These are phyloP conservation scores for Tyria jacobaeae DNA, from an alignment of 2,888 invertebrate species.

Conservation along the genomic window DNA sequence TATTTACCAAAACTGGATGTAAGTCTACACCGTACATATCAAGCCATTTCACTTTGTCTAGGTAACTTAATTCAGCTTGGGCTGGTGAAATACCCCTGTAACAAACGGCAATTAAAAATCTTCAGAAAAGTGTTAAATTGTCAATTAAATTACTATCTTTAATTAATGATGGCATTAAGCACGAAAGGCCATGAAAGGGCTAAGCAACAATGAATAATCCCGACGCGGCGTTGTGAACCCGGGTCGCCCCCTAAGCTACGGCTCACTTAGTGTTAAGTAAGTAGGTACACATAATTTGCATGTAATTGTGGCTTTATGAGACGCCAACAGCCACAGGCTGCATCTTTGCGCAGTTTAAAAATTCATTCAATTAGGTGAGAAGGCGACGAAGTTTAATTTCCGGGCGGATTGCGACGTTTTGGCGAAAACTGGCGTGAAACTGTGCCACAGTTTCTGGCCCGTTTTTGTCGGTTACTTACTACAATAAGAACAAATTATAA, in stretches of 20 bases:
- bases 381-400: constrained; percentile 80
- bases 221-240: constrained; percentile 44
- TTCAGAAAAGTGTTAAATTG: constrained; percentile 45
- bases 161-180: constrained; percentile 67
- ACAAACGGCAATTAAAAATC: constrained; percentile 49
- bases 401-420: constrained; percentile 66
- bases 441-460: constrained; percentile 64
- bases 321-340: constrained; percentile 71
- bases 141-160: constrained; percentile 68
- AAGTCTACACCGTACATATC: constrained; percentile 99
- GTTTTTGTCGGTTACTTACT: constrained; percentile 54
- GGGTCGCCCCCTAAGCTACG: constrained; percentile 56
- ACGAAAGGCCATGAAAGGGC: constrained; percentile 63
- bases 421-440: constrained; percentile 70
- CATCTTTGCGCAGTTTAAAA: constrained; percentile 82
- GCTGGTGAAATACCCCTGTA: constrained; percentile 95
- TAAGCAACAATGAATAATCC: constrained; percentile 70
- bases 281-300: constrained; percentile 83
- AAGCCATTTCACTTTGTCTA: constrained; percentile 99
- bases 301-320: constrained; percentile 82
- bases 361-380: constrained; percentile 82
- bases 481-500: constrained; percentile 28
- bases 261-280: constrained; percentile 69
- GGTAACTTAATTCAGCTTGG: constrained; percentile 96
- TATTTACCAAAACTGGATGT: constrained; percentile 96